Evolutionary conservation across 30 jellyfish, hydroid and myxozoan genomes (phyloP), one percentile per base, ranked within the genome.

Genomic region (Turritopsis rubra): DNA sequence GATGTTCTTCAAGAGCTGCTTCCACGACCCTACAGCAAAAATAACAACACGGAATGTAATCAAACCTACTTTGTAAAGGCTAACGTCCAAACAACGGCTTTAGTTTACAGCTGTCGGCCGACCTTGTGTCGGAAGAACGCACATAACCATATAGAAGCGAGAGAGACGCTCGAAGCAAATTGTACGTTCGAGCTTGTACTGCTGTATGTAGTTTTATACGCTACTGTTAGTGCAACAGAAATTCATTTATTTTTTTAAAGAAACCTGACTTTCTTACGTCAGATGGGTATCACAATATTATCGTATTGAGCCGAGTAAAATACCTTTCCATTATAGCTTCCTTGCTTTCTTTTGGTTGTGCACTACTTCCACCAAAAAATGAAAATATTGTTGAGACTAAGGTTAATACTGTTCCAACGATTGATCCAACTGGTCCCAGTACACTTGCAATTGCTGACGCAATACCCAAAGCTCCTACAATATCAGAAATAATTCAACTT

Each of bases 241-340:
- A n/a, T n/a, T n/a, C n/a, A n/a, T n/a, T n/a, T n/a, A n/a, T n/a
- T n/a, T n/a, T n/a, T n/a, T n/a, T n/a, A n/a, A n/a, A 41, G 60
- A 41, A 41, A 5, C 9, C 60, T 3, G 13, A 41, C 5, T 3
- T 66, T 66, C 5, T 7, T 26, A 1, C 29, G 76, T 17, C 0
- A 1, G 19, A 19, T n/a, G 30, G 30, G 16, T 23, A 8, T 8
- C 8, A 3, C 29, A 66, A 66, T 17, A 0, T 68, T 1, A 7
- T 68, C 19, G 0, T n/a, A 68, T n/a, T 68, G 8, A 0, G 16
- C 30, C 8, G n/a, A n/a, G n/a, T n/a, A n/a, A n/a, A n/a, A n/a
- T 68, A 68, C 77, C 77, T 68, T 68, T 68, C 19, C 77, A 68
- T 68, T 22, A 68, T 68, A 1, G 28, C 77, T 27, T 68, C 77